A percentile compares a stretch with the other conserved stretches of the same genome.
phyloP scores from a whole-genome alignment of 2,888 invertebrate species.

The Drosophila falleni region DNA sequence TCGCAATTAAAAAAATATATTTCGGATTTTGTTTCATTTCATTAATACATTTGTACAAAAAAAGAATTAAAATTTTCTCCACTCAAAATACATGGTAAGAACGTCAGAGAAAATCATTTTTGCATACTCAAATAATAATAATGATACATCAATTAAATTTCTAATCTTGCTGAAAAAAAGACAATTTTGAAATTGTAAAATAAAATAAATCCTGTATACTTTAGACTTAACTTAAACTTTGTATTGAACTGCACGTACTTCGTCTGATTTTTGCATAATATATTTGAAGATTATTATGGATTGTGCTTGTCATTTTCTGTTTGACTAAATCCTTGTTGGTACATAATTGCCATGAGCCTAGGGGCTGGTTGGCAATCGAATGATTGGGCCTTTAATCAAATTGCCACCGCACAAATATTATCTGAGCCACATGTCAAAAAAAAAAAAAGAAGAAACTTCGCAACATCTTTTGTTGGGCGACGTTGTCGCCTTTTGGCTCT shows the following conservation, averaged over 20 bases:
- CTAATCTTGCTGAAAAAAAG: neutral
- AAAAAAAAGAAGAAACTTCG: slow-evolving; percentile 30
- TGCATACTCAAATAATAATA: no score
- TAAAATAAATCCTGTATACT: slow-evolving; percentile 8
- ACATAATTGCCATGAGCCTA: slow-evolving; percentile 49
- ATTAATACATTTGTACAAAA: neutral
- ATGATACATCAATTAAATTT: no score
- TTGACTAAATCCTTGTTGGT: slow-evolving; percentile 36
- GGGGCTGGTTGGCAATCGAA: slow-evolving; percentile 30
- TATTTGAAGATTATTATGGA: slow-evolving; percentile 19
- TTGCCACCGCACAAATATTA: slow-evolving; percentile 53
- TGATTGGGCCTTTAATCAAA: slow-evolving; percentile 65
- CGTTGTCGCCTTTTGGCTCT: slow-evolving; percentile 33
- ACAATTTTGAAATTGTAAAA: slow-evolving; percentile 4
- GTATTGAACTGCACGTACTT: slow-evolving; percentile 11
- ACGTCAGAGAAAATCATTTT: no score
- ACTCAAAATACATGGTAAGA: no score
- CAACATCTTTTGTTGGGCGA: slow-evolving; percentile 47
- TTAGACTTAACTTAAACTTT: slow-evolving; percentile 9
- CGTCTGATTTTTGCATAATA: slow-evolving; percentile 18
- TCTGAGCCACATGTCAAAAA: slow-evolving; percentile 65
- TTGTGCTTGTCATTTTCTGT: slow-evolving; percentile 42
- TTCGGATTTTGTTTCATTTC: no score
- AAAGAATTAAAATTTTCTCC: no score
- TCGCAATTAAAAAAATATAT: neutral